phyloP scores from a whole-genome alignment of 2,113 vertebrate species.

The Pao palembangensis region DNA sequence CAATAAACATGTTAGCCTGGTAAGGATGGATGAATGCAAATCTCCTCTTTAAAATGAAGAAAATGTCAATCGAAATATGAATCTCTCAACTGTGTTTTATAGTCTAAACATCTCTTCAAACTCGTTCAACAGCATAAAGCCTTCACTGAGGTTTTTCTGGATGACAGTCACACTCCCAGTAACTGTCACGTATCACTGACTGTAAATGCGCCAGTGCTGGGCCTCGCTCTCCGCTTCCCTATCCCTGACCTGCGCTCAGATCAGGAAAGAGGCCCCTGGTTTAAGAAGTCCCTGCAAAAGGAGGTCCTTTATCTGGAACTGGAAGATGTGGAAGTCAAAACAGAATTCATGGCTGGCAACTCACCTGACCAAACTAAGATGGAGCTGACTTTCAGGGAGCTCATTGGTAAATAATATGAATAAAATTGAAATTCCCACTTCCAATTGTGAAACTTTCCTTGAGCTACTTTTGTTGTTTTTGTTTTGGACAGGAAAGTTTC shows the following conservation, averaged over 20 bases:
- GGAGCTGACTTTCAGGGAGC: slow-evolving; percentile 91
- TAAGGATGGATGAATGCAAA: slow-evolving; percentile 53
- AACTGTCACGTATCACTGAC: slow-evolving; percentile 85
- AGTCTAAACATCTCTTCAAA: background rate
- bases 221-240: slow-evolving; percentile 88
- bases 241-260: slow-evolving; percentile 96
- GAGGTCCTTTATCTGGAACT: slow-evolving; percentile 87
- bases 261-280: slow-evolving; percentile 96
- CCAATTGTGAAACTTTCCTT: background rate
- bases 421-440: background rate
- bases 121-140: slow-evolving; percentile 85
- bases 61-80: background rate
- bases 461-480: background rate
- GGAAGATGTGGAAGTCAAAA: slow-evolving; percentile 88
- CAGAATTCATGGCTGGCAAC: slow-evolving; percentile 85
- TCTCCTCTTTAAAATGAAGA: background rate
- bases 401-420: slow-evolving; percentile 78
- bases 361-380: slow-evolving; percentile 89
- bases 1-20: slow-evolving; percentile 92
- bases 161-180: slow-evolving; percentile 85
- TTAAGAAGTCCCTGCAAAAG: slow-evolving; percentile 95
- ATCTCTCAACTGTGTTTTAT: background rate
- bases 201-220: slow-evolving; percentile 81
- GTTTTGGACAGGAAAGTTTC: slow-evolving; percentile 80
- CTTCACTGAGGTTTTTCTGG: slow-evolving; percentile 95